Evolutionary conservation across 2,888 invertebrate genomes (phyloP), one percentile per base, ranked within the genome.

Genomic region (Isoperla grammatica): DNA sequence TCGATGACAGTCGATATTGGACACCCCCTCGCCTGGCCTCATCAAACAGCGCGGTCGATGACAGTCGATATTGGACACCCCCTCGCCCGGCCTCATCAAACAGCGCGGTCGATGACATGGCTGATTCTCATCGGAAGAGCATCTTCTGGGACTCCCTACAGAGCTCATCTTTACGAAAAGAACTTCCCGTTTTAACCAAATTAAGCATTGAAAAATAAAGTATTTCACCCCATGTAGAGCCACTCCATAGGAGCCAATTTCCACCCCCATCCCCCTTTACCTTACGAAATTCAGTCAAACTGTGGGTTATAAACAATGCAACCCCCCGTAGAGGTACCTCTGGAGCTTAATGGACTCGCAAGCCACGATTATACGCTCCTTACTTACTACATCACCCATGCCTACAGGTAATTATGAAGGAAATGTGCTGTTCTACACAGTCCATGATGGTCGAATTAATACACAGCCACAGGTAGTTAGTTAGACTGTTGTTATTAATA

Each of bases 131-230:
- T 29, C 29, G 29, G 29, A 50, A 50, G 22, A 50, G n/a, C 29
- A 50, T 50, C 49, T 50, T 29, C 15, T 12, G 11, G 39, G 53
- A 53, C 53, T 37, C 53, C 53, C 53, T 53, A 12, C n/a, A 53
- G 53, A 15, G 53, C 35, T 29, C 23, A 40, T 53, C 39, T 17
- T 39, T 19, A 53, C 53, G 19, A 39, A 12, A 53, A 39, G 55
- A 59, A 62, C 62, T 62, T 62, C 62, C 53, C 59, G 59, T 62
- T 62, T 61, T 50, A 59, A 59, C 59, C 59, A 56, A 62, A 59
- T 62, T 59, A 62, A 59, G 56, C 46, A 53, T 17, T 40, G 48
- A 50, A 56, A 56, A 54, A 59, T 59, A 61, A 61, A 61, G 57
- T 55, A 61, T 29, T 42, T 17, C 23, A 9, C 53, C 57, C 57